Conservation (phyloP, 1,140 invertebrate genomes). For the Chlorops oryzae region DNA sequence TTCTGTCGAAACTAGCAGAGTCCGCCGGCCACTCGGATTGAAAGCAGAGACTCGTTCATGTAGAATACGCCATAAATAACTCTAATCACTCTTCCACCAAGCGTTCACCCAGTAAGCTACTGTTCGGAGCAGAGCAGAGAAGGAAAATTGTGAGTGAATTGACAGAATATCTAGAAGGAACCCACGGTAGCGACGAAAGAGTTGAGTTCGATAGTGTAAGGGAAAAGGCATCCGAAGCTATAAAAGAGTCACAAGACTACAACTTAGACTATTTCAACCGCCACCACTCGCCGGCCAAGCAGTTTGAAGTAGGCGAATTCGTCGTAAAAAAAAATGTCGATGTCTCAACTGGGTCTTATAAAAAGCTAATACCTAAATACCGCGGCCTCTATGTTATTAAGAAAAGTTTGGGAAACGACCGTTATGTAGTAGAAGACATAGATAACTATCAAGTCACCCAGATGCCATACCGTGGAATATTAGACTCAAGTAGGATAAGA, state of each 20-base stretch:
- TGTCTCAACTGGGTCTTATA: too few species aligned
- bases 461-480: not conserved
- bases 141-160: too few species aligned
- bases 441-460: too few species aligned
- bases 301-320: not conserved
- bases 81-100: not conserved
- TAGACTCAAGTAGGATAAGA: not conserved
- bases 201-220: not conserved
- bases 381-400: not conserved
- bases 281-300: not conserved
- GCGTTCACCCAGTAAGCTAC: not conserved
- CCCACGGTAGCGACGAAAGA: not conserved
- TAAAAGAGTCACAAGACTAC: not conserved
- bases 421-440: too few species aligned
- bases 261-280: not conserved
- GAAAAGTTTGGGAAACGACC: not conserved
- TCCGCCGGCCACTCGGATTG: not conserved
- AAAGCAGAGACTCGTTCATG: not conserved
- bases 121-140: not conserved
- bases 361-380: too few species aligned
- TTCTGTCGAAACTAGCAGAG: not conserved
- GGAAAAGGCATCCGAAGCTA: not conserved
- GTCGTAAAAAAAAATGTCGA: too few species aligned
- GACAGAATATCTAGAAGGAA: too few species aligned
- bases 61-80: conserved; percentile 5